Evolutionary conservation across 2,888 invertebrate genomes (phyloP).

Genomic region (Smittia sp.): DNA sequence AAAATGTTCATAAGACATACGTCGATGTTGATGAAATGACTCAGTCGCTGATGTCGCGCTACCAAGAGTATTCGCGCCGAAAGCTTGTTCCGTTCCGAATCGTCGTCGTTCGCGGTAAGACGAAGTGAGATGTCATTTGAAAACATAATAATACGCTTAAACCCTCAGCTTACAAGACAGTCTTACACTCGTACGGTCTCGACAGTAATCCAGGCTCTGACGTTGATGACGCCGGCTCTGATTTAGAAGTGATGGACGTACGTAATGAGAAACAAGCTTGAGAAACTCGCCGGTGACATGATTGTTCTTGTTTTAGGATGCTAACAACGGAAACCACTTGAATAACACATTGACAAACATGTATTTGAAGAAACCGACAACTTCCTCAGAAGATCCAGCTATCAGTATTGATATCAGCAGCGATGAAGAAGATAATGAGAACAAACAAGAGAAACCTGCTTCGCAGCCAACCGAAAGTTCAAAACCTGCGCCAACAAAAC

Average conservation of each 20-base stretch:
- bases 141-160: neutral
- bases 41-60: slow-evolving; percentile 70
- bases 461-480: neutral
- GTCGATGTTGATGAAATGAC: slow-evolving; percentile 83
- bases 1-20: slow-evolving; percentile 75
- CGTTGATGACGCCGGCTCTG: slow-evolving; percentile 57
- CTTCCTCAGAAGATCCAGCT: slow-evolving; percentile 62
- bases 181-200: slow-evolving; percentile 66
- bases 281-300: neutral
- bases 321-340: slow-evolving; percentile 47
- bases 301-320: slow-evolving; percentile 46
- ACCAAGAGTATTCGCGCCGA: slow-evolving; percentile 75
- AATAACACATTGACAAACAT: slow-evolving; percentile 55
- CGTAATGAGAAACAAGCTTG: slow-evolving; percentile 36
- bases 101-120: slow-evolving; percentile 64
- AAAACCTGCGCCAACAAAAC: neutral
- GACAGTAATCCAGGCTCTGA: slow-evolving; percentile 61
- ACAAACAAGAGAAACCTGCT: slow-evolving; percentile 48
- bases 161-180: slow-evolving; percentile 64
- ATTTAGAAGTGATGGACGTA: slow-evolving; percentile 51
- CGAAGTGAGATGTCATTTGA: too few species aligned
- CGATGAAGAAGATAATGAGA: slow-evolving; percentile 64
- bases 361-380: slow-evolving; percentile 54
- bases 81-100: slow-evolving; percentile 76
- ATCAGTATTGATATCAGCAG: slow-evolving; percentile 73